Evolutionary conservation across 2,888 invertebrate genomes (phyloP), one percentile per base, ranked within the genome.

Genomic region (Rotaria socialis): DNA sequence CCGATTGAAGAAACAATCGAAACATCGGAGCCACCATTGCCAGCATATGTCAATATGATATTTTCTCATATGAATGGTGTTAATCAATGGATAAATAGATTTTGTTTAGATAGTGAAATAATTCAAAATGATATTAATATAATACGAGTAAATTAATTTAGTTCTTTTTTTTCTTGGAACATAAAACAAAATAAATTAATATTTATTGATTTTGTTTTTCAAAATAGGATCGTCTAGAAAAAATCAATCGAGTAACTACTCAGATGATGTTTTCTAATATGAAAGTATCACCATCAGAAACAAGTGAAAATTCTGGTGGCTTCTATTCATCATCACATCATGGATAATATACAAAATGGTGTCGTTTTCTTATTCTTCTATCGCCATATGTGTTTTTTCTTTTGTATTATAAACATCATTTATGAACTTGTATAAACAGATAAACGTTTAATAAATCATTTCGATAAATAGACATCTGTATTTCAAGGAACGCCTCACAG

Each of bases 71-170:
- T 80, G 80, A 47, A 43, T 47, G 47, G 14, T 35, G 80, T 80
- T 43, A 80, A 80, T 47, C 80, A 80, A 80, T 80, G 80, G 80
- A 80, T 80, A 22, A 80, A 80, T 43, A 7, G n/a, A 47, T 80
- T 80, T n/a, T 47, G 24, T 80, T 3, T 2, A 4, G 14, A 47
- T 47, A 2, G 22, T 80, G 80, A 80, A 43, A 0, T 24, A 43
- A 80, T 80, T 43, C 80, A 80, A 80, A 47, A 47, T 47, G 80
- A 80, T 80, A 47, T 80, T 47, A 22, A 80, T 80, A 80, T n/a
- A 24, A 80, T 80, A 24, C 43, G 80, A 47, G 80, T 80, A 80
- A 47, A 43, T 35, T 19, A n/a, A n/a, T n/a, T n/a, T n/a, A n/a
- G n/a, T 8, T 0, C 8, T 43, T 60, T 60, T 11, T 60, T 60